Percentiles rank a stretch among this genome's conserved stretches.
These are phyloP conservation scores for Agrochola litura DNA, from an alignment of 2,888 invertebrate species.

Conservation along the genomic window DNA sequence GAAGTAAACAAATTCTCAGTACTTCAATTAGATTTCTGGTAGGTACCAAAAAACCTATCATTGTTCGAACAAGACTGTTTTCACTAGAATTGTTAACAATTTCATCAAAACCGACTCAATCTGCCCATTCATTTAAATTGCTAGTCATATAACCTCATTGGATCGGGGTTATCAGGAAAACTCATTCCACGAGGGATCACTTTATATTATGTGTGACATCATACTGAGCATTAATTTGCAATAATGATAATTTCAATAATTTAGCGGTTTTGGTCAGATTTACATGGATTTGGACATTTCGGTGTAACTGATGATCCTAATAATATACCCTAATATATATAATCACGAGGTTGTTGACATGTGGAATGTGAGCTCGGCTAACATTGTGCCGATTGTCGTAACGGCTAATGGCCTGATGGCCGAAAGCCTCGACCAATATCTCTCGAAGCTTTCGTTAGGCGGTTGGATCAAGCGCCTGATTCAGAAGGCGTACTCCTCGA, in stretches of 20 bases:
- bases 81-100: not conserved
- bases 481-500: no score
- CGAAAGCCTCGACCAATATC: no score
- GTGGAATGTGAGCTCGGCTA: no score
- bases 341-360: no score
- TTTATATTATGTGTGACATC: not conserved
- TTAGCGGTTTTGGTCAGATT: not conserved
- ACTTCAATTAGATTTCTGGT: not conserved
- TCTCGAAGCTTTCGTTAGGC: no score
- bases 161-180: slow-evolving; percentile 7
- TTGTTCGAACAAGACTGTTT: not conserved
- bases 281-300: not conserved
- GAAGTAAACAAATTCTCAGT: no score
- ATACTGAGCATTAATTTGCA: not conserved
- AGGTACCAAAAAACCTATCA: not conserved
- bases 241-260: not conserved
- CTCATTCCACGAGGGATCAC: slow-evolving; percentile 35
- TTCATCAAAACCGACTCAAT: not conserved
- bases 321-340: no score
- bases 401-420: no score
- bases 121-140: not conserved
- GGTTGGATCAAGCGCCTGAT: no score
- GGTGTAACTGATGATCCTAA: no score
- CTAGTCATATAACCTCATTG: not conserved
- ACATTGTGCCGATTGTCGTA: no score